Conservation (phyloP, 2,888 invertebrate genomes). For the Cryptocheilus praepositus region DNA sequence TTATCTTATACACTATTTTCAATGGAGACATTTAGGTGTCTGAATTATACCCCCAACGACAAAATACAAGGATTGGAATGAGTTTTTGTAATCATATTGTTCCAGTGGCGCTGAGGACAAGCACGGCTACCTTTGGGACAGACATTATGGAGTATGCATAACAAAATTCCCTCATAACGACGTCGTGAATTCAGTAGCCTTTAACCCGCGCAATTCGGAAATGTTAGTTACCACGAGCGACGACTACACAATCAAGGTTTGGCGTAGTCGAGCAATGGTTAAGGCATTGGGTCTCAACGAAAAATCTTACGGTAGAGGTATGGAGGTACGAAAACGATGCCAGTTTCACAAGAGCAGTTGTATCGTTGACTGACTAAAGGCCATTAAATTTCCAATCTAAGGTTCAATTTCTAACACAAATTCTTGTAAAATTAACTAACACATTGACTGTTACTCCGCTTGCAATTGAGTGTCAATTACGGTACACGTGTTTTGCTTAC, state of each 20-base stretch:
- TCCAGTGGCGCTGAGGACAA: slow-evolving; percentile 89
- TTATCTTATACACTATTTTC: too few species aligned
- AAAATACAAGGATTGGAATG: too few species aligned
- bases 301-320: slow-evolving; percentile 71
- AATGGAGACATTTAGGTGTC: too few species aligned
- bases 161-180: slow-evolving; percentile 85
- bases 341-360: slow-evolving; percentile 66
- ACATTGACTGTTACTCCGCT: not conserved
- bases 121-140: slow-evolving; percentile 89
- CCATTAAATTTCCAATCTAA: slow-evolving; percentile 71
- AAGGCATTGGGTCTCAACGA: slow-evolving; percentile 74
- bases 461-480: too few species aligned
- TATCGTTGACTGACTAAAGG: slow-evolving; percentile 70
- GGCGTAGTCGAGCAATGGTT: slow-evolving; percentile 76
- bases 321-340: slow-evolving; percentile 73
- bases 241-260: slow-evolving; percentile 85
- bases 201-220: slow-evolving; percentile 87
- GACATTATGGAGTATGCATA: slow-evolving; percentile 87
- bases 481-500: too few species aligned
- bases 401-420: slow-evolving; percentile 12
- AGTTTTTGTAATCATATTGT: slow-evolving; percentile 37
- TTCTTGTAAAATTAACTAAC: slow-evolving; percentile 27
- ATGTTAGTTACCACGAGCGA: slow-evolving; percentile 90
- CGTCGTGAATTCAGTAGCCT: slow-evolving; percentile 90
- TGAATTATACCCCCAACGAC: too few species aligned